Evolutionary conservation across 2,113 vertebrate species (phyloP).

Genomic region (Chrysemys picta): DNA sequence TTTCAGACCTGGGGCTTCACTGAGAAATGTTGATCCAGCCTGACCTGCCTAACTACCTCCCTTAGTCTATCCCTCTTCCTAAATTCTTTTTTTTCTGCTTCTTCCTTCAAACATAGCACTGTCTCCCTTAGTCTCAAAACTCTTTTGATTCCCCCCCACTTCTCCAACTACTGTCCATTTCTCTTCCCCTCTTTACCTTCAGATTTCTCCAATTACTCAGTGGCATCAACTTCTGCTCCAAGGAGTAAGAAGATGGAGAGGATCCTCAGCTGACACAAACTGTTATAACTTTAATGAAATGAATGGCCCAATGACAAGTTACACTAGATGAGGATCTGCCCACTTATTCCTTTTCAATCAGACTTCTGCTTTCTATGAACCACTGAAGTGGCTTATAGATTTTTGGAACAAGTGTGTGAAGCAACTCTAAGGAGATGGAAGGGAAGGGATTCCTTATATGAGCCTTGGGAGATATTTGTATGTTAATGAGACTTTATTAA

Average conservation of each 20-base stretch:
- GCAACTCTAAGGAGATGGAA: neutral
- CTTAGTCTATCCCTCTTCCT: neutral
- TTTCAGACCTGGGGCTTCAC: neutral
- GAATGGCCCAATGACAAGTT: neutral
- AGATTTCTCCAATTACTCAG: neutral
- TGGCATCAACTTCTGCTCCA: neutral
- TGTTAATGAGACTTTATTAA: neutral
- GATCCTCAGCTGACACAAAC: neutral
- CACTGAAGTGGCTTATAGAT: neutral
- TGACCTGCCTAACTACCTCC: neutral
- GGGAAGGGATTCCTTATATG: neutral
- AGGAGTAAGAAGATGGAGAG: no score
- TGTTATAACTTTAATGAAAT: neutral
- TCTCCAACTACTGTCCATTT: neutral
- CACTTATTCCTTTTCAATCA: neutral
- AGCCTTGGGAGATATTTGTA: neutral
- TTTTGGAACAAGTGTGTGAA: neutral
- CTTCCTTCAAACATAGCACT: neutral
- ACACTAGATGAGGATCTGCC: neutral
- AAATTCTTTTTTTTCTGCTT: neutral
- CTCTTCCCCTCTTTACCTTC: neutral
- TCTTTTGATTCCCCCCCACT: neutral
- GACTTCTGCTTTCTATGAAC: neutral
- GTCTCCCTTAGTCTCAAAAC: neutral
- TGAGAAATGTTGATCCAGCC: neutral